phyloP scores from a whole-genome alignment of 1,140 invertebrate species.

The Apis florea region DNA sequence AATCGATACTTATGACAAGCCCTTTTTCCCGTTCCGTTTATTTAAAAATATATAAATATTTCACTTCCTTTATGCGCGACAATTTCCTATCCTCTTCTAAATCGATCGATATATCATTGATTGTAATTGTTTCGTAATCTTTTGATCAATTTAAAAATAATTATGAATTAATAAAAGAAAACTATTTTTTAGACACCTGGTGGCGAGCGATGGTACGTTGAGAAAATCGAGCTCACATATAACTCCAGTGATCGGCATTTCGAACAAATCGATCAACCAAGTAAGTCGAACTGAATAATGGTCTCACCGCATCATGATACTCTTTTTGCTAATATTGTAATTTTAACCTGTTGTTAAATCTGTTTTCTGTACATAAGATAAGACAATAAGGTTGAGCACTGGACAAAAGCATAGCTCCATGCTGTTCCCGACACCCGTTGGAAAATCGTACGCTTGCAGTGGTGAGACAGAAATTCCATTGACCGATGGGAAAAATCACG shows the following conservation, averaged over 20 bases:
- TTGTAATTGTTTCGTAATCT: no score
- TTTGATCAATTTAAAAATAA: no score
- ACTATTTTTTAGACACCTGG: constrained; percentile 85
- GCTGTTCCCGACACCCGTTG: constrained; percentile 91
- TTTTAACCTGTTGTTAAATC: no score
- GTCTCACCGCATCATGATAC: no score
- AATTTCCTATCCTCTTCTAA: not conserved
- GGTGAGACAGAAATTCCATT: constrained; percentile 82
- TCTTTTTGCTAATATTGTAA: not conserved
- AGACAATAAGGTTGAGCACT: constrained; percentile 82
- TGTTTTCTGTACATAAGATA: constrained; percentile 63
- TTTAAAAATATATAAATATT: not conserved
- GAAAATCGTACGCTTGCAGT: constrained; percentile 89
- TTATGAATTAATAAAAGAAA: not conserved
- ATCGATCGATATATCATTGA: no score
- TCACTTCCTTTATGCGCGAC: not conserved
- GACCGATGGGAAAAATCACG: constrained; percentile 73
- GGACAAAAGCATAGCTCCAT: constrained; percentile 82
- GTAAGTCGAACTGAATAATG: constrained; percentile 67
- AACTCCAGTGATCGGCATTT: constrained; percentile 82
- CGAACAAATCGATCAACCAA: constrained; percentile 80
- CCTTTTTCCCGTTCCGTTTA: not conserved
- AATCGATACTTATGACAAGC: not conserved
- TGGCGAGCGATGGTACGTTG: constrained; percentile 92
- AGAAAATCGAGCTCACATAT: constrained; percentile 85